Evolutionary conservation across 2,888 invertebrate species (phyloP).

Genomic region (Pecten maximus): DNA sequence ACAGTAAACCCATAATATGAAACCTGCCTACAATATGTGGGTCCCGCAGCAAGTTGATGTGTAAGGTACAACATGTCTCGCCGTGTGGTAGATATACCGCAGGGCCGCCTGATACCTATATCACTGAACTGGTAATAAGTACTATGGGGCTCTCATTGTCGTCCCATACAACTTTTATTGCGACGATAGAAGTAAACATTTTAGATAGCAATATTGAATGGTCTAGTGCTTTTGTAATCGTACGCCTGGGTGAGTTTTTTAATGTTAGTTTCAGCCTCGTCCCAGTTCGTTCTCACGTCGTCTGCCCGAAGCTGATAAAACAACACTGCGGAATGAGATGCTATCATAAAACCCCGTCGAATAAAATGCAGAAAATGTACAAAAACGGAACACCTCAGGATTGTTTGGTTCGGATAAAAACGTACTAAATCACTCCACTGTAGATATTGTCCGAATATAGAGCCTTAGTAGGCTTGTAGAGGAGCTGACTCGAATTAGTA

Average conservation of each 20-base stretch:
- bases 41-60: neutral
- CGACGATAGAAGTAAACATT: conserved; percentile 27
- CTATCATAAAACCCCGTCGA: neutral
- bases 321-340: neutral
- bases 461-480: too few species aligned
- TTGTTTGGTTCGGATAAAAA: neutral
- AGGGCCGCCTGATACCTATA: neutral
- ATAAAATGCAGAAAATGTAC: conserved; percentile 30
- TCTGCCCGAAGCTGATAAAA: neutral
- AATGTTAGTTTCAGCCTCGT: neutral
- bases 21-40: neutral
- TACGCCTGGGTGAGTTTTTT: neutral
- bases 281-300: neutral
- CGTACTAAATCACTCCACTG: neutral
- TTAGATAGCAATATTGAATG: conserved; percentile 33
- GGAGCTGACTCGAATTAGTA: too few species aligned
- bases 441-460: neutral
- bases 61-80: neutral
- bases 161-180: neutral
- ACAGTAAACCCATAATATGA: neutral
- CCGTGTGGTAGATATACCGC: neutral
- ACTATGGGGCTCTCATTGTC: neutral
- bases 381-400: neutral
- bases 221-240: conserved; percentile 4
- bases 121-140: neutral